Conservation (phyloP, 2,113 vertebrate species). For the Amphilophus citrinellus region DNA sequence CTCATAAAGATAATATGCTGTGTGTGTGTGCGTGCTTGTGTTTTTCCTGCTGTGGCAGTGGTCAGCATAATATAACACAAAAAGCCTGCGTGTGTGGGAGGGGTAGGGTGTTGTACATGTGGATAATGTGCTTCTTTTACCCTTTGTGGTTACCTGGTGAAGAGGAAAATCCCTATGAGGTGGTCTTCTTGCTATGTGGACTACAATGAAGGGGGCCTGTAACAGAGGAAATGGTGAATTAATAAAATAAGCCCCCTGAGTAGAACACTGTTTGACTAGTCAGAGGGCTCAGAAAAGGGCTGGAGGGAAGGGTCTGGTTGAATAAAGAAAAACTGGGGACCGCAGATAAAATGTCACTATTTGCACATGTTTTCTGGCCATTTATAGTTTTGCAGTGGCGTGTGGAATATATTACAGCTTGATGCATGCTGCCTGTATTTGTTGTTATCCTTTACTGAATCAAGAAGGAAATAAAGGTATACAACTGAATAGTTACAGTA, state of each 20-base stretch:
- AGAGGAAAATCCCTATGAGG: conserved; percentile 80
- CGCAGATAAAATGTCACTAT: not conserved
- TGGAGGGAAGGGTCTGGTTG: conserved; percentile 14
- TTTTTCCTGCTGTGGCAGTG: conserved; percentile 60
- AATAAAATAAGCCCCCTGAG: conserved; percentile 61
- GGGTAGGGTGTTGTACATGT: conserved; percentile 70
- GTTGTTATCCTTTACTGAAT: not conserved
- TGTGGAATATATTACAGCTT: not conserved
- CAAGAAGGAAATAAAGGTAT: not conserved
- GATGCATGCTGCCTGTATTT: not conserved
- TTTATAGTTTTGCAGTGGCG: not conserved
- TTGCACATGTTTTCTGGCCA: not conserved
- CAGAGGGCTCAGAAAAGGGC: conserved; percentile 17
- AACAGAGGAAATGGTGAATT: conserved; percentile 73
- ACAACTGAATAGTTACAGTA: not conserved
- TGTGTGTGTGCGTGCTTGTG: conserved; percentile 43
- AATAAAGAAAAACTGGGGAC: conserved; percentile 4
- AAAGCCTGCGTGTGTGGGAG: conserved; percentile 21
- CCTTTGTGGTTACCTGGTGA: conserved; percentile 79
- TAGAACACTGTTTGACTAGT: conserved; percentile 44
- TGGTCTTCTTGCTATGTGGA: conserved; percentile 71
- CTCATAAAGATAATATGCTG: conserved; percentile 75
- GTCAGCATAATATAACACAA: conserved; percentile 52
- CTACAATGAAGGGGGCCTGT: conserved; percentile 55
- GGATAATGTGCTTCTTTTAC: conserved; percentile 75